Evolutionary conservation across 2,888 invertebrate species (phyloP).

Genomic region (Anoncus sp.): DNA sequence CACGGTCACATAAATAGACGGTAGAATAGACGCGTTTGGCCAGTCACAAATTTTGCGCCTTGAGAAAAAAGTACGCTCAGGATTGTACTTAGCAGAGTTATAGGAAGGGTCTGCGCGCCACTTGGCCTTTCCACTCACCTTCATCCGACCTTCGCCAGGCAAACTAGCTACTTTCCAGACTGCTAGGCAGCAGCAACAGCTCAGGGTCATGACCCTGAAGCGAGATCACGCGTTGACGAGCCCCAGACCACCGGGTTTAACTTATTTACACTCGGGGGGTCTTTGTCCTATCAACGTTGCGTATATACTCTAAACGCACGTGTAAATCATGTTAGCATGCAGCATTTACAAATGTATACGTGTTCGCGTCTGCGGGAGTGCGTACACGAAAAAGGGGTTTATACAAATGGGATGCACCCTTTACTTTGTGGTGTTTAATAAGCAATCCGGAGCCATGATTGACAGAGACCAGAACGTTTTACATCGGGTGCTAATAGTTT

Average conservation of each 20-base stretch:
- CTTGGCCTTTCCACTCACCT: not conserved
- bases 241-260: slow-evolving; percentile 37
- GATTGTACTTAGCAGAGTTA: no score
- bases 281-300: slow-evolving; percentile 6
- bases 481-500: slow-evolving; percentile 11
- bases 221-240: slow-evolving; percentile 26
- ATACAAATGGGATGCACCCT: slow-evolving; percentile 21
- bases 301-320: slow-evolving; percentile 19
- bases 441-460: not conserved
- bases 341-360: not conserved
- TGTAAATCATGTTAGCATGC: slow-evolving; percentile 27
- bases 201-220: slow-evolving; percentile 30
- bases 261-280: slow-evolving; percentile 34
- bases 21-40: not conserved
- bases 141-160: slow-evolving; percentile 2
- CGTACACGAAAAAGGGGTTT: slow-evolving; percentile 11
- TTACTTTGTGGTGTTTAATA: slow-evolving; percentile 17
- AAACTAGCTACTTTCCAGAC: slow-evolving; percentile 15
- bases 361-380: not conserved
- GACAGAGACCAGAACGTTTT: slow-evolving; percentile 38
- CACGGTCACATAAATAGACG: not conserved
- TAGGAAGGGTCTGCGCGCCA: no score
- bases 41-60: not conserved
- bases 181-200: slow-evolving; percentile 3
- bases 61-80: not conserved